Percentiles rank a stretch among this genome's conserved stretches.
Conservation (phyloP, 2,888 invertebrate genomes). For the Argynnis bischoffii region DNA sequence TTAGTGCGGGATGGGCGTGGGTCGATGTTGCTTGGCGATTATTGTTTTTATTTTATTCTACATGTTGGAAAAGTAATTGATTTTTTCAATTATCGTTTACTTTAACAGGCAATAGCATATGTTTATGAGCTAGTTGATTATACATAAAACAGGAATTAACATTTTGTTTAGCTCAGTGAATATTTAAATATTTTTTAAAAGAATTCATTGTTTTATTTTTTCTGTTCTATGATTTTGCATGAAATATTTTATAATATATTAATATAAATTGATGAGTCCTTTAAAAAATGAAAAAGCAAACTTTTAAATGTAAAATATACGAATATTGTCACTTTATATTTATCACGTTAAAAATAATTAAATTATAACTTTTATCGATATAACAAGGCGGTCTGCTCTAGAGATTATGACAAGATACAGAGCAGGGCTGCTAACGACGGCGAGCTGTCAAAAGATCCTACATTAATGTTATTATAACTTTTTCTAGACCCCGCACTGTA, state of each 20-base stretch:
- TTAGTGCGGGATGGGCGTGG: slow-evolving; percentile 66
- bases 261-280: no score
- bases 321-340: background rate
- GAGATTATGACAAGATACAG: slow-evolving; percentile 82
- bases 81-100: slow-evolving; percentile 4
- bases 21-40: slow-evolving; percentile 54
- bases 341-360: background rate
- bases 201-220: no score
- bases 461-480: slow-evolving; percentile 82
- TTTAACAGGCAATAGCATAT: no score
- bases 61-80: slow-evolving; percentile 6
- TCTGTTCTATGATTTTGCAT: no score
- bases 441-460: slow-evolving; percentile 81
- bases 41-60: slow-evolving; percentile 17
- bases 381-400: slow-evolving; percentile 53
- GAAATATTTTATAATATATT: no score
- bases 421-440: slow-evolving; percentile 79
- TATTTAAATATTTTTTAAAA: no score
- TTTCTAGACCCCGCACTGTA: slow-evolving; percentile 62
- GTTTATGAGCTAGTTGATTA: no score
- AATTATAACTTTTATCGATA: slow-evolving; percentile 33
- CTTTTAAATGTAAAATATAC: background rate
- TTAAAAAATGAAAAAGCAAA: no score
- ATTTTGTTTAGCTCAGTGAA: no score
- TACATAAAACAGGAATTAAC: no score